A percentile compares a stretch with the other conserved stretches of the same genome.
These are phyloP conservation scores for Rhynchopsitta pachyrhyncha DNA, from an alignment of 2,113 vertebrate species.

Conservation along the genomic window DNA sequence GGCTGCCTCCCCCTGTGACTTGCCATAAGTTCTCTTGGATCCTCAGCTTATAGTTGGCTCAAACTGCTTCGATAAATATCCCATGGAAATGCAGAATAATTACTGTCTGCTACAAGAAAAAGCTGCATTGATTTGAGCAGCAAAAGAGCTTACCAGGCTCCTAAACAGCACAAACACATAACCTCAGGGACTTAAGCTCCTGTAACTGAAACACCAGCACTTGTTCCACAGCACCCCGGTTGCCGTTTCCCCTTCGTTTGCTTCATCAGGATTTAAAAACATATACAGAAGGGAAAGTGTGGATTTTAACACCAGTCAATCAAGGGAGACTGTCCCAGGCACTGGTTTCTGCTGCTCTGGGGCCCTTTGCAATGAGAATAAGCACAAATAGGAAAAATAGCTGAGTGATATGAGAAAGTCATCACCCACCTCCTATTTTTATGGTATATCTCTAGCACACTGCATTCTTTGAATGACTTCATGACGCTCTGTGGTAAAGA, in stretches of 20 bases:
- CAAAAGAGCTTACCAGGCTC: not conserved
- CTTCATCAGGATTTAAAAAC: not conserved
- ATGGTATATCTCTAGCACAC: not conserved
- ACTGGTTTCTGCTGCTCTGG: not conserved
- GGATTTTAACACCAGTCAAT: not conserved
- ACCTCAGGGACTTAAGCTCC: not conserved
- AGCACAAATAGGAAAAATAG: not conserved
- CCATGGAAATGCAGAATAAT: constrained; percentile 34
- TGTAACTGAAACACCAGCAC: not conserved
- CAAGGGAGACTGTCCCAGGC: not conserved
- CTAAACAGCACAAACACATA: not conserved
- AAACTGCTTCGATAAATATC: constrained; percentile 7
- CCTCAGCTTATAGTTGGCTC: not conserved
- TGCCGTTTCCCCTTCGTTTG: not conserved
- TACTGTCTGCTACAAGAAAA: not conserved
- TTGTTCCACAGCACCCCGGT: not conserved
- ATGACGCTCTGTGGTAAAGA: not conserved
- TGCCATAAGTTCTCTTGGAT: not conserved
- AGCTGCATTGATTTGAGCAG: not conserved
- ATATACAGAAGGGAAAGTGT: not conserved
- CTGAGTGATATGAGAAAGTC: not conserved
- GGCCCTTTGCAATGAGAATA: not conserved
- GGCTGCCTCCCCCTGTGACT: not conserved
- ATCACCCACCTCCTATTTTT: not conserved
- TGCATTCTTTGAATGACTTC: constrained; percentile 34